phyloP scores from a whole-genome alignment of 2,113 vertebrate species.

The Asarcornis scutulata region DNA sequence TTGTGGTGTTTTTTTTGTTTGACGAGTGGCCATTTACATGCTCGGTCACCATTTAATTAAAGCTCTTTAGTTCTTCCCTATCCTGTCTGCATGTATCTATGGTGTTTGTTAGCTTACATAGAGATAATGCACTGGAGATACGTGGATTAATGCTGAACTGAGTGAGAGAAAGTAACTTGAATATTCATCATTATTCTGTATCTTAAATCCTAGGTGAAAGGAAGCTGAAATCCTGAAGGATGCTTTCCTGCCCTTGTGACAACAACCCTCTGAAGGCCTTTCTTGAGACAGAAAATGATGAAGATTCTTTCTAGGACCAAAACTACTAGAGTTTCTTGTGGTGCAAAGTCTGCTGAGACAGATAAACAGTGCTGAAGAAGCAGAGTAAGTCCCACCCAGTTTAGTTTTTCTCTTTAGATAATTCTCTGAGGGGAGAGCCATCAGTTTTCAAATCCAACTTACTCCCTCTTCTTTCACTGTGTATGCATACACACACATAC shows the following conservation, averaged over 20 bases:
- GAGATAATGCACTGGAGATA: background rate
- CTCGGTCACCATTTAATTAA: background rate
- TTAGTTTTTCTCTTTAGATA: background rate
- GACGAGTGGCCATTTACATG: background rate
- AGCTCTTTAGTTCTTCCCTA: background rate
- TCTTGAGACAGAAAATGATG: background rate
- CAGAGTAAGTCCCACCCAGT: background rate
- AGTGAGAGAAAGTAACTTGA: background rate
- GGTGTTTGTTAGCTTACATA: background rate
- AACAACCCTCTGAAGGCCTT: background rate
- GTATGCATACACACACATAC: background rate
- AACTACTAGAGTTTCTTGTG: background rate
- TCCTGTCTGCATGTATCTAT: background rate
- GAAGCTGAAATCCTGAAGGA: background rate
- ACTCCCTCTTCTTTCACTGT: background rate
- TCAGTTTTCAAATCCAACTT: background rate
- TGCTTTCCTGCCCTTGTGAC: background rate
- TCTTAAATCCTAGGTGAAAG: background rate
- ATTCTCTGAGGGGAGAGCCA: background rate
- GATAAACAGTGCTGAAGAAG: background rate
- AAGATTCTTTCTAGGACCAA: background rate
- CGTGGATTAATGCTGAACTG: background rate
- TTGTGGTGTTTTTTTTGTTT: background rate
- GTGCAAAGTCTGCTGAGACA: background rate
- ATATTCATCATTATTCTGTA: too few relatives aligned